Conservation (phyloP, 37 sponge, comb jelly and placozoan species). For the Hormiphora californensis region DNA sequence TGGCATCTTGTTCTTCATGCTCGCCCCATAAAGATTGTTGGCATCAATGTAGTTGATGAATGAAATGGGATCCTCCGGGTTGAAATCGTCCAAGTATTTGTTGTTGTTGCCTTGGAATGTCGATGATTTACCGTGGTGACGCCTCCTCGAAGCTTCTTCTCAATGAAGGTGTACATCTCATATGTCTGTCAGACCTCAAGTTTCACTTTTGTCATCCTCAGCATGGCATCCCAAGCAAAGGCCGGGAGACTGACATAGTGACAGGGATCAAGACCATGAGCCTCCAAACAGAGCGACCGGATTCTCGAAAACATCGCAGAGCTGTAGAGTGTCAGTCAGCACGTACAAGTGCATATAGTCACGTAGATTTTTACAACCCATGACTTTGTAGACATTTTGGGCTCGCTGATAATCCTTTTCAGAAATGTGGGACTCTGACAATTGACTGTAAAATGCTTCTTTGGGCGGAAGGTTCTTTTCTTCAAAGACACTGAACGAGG, state of each 20-base stretch:
- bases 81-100: background rate
- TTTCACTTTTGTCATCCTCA: slow-evolving; percentile 1
- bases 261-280: slow-evolving; percentile 28
- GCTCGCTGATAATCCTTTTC: slow-evolving; percentile 27
- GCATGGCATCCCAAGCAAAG: slow-evolving; percentile 54
- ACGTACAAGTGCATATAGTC: slow-evolving; percentile 44
- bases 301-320: slow-evolving; percentile 46
- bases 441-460: background rate
- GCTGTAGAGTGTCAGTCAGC: background rate
- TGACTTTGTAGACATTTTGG: background rate
- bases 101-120: slow-evolving; percentile 2
- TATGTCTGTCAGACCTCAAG: background rate
- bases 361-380: background rate
- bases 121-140: slow-evolving; percentile 9
- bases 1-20: background rate
- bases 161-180: slow-evolving; percentile 32
- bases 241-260: slow-evolving; percentile 30
- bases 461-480: slow-evolving; percentile 18
- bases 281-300: background rate
- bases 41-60: slow-evolving; percentile 38
- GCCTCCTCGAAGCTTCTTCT: background rate
- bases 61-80: background rate
- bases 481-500: background rate
- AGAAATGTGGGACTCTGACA: background rate
- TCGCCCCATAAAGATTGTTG: slow-evolving; percentile 19